Evolutionary conservation across 2,888 invertebrate species (phyloP).

Genomic region (Augochlorella aurata): DNA sequence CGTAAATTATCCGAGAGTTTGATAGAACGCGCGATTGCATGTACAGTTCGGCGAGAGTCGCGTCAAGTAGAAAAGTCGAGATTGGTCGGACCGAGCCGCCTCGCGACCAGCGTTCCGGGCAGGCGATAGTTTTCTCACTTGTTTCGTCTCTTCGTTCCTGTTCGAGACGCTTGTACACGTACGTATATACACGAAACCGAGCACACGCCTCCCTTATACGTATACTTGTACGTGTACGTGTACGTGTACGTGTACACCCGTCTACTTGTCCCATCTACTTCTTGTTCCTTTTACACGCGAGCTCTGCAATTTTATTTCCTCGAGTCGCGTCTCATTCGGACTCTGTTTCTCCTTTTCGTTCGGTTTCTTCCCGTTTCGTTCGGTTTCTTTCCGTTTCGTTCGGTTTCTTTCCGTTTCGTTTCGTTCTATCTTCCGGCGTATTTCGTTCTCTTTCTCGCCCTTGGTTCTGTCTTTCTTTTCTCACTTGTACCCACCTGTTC

Average conservation of each 20-base stretch:
- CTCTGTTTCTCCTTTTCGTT: neutral
- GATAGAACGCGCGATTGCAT: too few species aligned
- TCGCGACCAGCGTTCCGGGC: slow-evolving; percentile 65
- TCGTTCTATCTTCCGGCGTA: neutral
- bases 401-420: slow-evolving; percentile 19
- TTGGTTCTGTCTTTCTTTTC: slow-evolving; percentile 12
- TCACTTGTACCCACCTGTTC: neutral
- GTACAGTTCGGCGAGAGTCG: neutral
- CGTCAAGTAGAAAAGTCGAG: neutral
- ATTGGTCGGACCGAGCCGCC: slow-evolving; percentile 55
- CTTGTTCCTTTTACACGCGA: slow-evolving; percentile 61
- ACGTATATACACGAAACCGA: neutral
- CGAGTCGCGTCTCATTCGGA: slow-evolving; percentile 25
- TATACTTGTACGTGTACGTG: neutral
- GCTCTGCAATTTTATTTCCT: slow-evolving; percentile 63
- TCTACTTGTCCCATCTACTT: slow-evolving; percentile 43
- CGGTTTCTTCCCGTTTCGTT: neutral
- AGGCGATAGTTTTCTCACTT: slow-evolving; percentile 53
- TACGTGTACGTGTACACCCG: slow-evolving; percentile 10
- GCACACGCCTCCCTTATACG: neutral
- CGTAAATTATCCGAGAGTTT: too few species aligned
- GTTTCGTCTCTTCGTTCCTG: slow-evolving; percentile 46
- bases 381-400: slow-evolving; percentile 8
- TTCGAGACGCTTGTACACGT: slow-evolving; percentile 15
- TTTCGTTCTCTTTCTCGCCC: neutral